A percentile compares a stretch with the other conserved stretches of the same genome.
Conservation (phyloP, 2,113 vertebrate species). For the Sapajus apella region DNA sequence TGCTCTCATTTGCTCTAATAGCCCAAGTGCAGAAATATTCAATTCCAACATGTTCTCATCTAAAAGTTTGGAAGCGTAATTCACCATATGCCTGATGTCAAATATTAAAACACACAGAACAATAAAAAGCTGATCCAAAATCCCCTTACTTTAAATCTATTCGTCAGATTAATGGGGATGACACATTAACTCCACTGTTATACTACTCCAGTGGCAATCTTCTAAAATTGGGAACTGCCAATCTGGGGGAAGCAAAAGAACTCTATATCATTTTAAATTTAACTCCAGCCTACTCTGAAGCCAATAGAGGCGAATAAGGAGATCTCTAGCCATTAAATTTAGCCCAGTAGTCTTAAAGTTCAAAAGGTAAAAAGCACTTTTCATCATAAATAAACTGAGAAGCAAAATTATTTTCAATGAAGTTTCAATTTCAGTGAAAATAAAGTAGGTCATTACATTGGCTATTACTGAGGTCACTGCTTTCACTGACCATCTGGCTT, state of each 20-base stretch:
- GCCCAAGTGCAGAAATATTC: background rate
- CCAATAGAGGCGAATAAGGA: constrained; percentile 60
- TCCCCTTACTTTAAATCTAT: constrained; percentile 50
- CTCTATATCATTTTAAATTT: constrained; percentile 61
- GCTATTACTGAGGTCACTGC: constrained; percentile 63
- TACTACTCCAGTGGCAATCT: constrained; percentile 22
- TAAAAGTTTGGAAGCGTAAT: background rate
- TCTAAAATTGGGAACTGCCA: constrained; percentile 62
- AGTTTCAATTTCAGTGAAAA: constrained; percentile 75
- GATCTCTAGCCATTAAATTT: constrained; percentile 38
- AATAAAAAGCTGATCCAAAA: constrained; percentile 57
- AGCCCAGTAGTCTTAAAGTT: constrained; percentile 65
- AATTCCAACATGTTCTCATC: background rate
- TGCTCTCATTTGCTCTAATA: constrained; percentile 42
- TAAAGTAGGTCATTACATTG: constrained; percentile 69
- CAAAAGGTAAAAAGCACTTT: constrained; percentile 76
- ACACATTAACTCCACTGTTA: constrained; percentile 6
- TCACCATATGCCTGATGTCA: constrained; percentile 30
- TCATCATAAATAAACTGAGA: constrained; percentile 70
- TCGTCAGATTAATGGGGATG: constrained; percentile 51
- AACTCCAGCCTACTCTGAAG: constrained; percentile 48
- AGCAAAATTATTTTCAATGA: constrained; percentile 76
- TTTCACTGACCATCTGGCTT: constrained; percentile 67
- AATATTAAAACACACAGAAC: constrained; percentile 40
- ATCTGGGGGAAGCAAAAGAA: constrained; percentile 47